phyloP scores from a whole-genome alignment of 2,888 invertebrate genomes.

The Nysson spinosus region DNA sequence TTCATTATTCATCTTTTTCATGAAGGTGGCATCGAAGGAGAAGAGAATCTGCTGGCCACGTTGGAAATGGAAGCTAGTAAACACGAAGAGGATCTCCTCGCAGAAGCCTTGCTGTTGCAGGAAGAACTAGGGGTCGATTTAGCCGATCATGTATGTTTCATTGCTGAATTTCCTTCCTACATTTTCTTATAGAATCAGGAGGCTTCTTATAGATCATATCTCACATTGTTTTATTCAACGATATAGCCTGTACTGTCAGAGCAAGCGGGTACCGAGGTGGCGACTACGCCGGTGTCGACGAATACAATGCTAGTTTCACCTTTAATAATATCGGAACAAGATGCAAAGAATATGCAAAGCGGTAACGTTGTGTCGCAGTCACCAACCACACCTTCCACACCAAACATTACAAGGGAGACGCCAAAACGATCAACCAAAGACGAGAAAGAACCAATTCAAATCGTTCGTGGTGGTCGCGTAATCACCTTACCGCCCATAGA shows the following conservation, averaged over 20 bases:
- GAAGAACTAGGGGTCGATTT: constrained; percentile 73
- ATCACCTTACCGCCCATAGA: constrained; percentile 90
- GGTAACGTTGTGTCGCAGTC: no score
- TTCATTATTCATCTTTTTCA: no score
- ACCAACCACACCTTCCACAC: no score
- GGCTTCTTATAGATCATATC: not conserved
- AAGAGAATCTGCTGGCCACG: constrained; percentile 73
- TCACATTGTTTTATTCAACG: not conserved
- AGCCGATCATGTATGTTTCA: constrained; percentile 66
- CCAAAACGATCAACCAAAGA: constrained; percentile 68
- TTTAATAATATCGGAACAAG: constrained; percentile 32
- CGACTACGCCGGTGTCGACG: constrained; percentile 36
- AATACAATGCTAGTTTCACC: constrained; percentile 28
- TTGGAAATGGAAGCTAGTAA: constrained; percentile 74
- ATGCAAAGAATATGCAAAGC: no score
- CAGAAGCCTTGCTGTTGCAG: constrained; percentile 73
- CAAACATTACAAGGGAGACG: constrained; percentile 59
- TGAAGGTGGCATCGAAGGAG: constrained; percentile 72
- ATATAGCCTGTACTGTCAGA: constrained; percentile 63
- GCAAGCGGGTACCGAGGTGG: constrained; percentile 19
- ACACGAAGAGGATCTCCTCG: constrained; percentile 73
- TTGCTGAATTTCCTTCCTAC: no score
- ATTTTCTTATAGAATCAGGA: not conserved
- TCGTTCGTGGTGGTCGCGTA: constrained; percentile 86
- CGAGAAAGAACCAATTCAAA: constrained; percentile 83